Percentiles rank a stretch among this genome's conserved stretches.
These are phyloP conservation scores for Chrysina gloriosa DNA, from an alignment of 2,888 invertebrate genomes.

Conservation along the genomic window DNA sequence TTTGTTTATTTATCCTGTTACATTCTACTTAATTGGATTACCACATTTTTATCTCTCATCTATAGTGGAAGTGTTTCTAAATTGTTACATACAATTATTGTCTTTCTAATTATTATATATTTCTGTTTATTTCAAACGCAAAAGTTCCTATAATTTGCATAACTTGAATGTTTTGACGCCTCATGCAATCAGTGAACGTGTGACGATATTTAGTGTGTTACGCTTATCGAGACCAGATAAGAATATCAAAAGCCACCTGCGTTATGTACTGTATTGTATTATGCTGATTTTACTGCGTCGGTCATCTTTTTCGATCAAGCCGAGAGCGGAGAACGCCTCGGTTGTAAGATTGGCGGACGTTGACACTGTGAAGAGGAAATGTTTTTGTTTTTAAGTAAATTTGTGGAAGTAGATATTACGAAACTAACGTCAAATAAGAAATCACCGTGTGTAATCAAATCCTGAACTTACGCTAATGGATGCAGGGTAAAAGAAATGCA, in stretches of 20 bases:
- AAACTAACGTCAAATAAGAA: neutral
- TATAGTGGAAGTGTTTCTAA: too few relatives aligned
- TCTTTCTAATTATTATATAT: too few relatives aligned
- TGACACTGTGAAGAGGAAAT: conserved; percentile 2
- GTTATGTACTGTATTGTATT: neutral
- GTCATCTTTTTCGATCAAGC: neutral
- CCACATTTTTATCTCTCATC: too few relatives aligned
- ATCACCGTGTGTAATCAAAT: neutral
- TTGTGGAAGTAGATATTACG: neutral
- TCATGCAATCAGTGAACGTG: neutral
- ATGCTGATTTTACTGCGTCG: neutral
- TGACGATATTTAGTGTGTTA: neutral
- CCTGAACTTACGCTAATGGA: too few relatives aligned
- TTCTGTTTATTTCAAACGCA: neutral
- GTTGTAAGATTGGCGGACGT: neutral
- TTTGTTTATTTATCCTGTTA: too few relatives aligned
- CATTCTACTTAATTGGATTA: too few relatives aligned
- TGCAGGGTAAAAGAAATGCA: too few relatives aligned
- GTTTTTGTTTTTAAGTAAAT: neutral
- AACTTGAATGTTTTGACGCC: conserved; percentile 3
- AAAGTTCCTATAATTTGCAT: neutral
- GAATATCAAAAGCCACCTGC: conserved; percentile 15
- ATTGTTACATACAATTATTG: too few relatives aligned
- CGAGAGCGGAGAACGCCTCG: neutral
- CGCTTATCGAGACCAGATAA: neutral